Evolutionary conservation across 2,113 vertebrate genomes (phyloP), one percentile per base, ranked within the genome.

Genomic region (Saguinus midas): DNA sequence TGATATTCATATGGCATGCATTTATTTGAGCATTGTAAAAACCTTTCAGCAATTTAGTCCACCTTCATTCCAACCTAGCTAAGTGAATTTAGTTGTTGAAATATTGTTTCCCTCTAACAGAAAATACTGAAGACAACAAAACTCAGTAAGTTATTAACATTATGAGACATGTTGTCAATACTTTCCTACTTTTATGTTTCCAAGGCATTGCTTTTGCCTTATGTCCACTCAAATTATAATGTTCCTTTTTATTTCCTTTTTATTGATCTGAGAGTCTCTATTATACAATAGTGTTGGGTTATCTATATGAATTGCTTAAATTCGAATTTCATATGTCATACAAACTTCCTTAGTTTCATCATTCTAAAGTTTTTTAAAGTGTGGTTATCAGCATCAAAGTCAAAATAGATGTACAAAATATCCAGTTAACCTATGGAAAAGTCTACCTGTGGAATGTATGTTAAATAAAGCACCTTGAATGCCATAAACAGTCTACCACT

Each of bases 11-110:
- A 73, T 92, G 25, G 10, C 0, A 82, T 87, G 45, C 61, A 93
- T 8, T 93, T 94, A 93, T 8, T 92, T 94, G 76, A 94, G 66
- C 82, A 97, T 82, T 52, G 79, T 57, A 97, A 96, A 97, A 98
- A 78, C 43, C 52, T 97, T 90, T 95, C 81, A 45, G 72, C 29
- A 94, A 93, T 90, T 92, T 86, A 75, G 64, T 29, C 4, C 70
- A 50, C 73, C 85, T 96, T 89, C 81, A 95, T 55, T 18, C 37
- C 40, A 97, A 93, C 64, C 73, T 79, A 97, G 88, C 25, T 96
- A 96, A 97, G 14, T 37, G 86, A 75, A 96, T 73, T 97, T 87
- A 94, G 73, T 93, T 61, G 87, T 73, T 84, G 66, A 35, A 94
- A 97, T 89, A 83, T 40, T 92, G 32, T 79, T 93, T 61, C 32